Evolutionary conservation across 2,113 vertebrate species (phyloP).

Genomic region (Loxodonta africana): DNA sequence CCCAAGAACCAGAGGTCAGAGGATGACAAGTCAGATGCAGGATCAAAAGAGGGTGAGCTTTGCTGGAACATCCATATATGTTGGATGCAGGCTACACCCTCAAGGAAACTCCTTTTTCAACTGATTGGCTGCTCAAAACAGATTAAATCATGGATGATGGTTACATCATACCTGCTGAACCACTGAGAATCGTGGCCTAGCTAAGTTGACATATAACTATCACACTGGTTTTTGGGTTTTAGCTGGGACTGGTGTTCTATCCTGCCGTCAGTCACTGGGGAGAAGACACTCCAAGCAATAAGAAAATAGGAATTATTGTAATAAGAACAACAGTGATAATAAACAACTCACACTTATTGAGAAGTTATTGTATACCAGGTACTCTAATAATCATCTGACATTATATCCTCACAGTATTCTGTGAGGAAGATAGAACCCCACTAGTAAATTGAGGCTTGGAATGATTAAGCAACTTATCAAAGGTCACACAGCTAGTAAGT

Average conservation of each 20-base stretch:
- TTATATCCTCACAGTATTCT: neutral
- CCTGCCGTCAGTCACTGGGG: neutral
- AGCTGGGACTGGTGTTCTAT: neutral
- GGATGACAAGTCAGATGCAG: no score
- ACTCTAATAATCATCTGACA: neutral
- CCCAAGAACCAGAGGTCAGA: no score
- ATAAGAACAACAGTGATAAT: neutral
- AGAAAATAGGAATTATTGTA: neutral
- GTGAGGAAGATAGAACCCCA: neutral
- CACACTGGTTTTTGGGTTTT: neutral
- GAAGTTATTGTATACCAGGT: neutral
- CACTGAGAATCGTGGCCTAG: no score
- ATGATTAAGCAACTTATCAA: neutral
- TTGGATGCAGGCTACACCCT: no score
- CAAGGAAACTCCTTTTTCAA: no score
- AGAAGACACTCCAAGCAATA: neutral
- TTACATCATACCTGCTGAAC: no score
- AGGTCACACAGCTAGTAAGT: neutral
- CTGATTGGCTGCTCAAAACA: no score
- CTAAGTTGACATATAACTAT: no score
- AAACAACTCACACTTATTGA: neutral
- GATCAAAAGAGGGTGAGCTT: no score
- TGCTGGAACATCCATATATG: no score
- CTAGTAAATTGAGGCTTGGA: neutral
- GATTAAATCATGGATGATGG: no score